These are phyloP conservation scores for Glyptemys insculpta DNA, from an alignment of 2,797 vertebrate genomes.

Conservation along the genomic window DNA sequence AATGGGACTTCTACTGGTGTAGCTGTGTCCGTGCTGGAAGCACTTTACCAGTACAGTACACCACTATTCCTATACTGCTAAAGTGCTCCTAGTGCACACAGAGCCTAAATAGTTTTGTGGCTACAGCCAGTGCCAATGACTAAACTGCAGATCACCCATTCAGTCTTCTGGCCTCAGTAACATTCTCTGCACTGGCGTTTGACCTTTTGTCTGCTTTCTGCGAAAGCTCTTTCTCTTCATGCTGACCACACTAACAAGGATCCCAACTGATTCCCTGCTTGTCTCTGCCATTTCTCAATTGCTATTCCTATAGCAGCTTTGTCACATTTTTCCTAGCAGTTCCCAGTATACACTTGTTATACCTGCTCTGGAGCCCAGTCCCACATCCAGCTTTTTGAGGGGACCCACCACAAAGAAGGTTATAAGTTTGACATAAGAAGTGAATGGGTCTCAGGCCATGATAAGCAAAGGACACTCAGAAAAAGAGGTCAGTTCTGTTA, in stretches of 20 bases:
- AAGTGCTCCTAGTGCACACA: neutral
- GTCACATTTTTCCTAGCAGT: neutral
- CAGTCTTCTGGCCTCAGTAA: neutral
- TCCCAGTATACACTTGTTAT: neutral
- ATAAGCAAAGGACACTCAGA: neutral
- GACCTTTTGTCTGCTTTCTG: accelerated
- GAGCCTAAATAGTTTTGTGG: neutral
- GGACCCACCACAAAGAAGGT: neutral
- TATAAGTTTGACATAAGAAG: neutral
- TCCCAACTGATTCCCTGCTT: neutral
- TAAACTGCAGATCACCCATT: conserved; percentile 33
- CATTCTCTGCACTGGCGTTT: conserved; percentile 38
- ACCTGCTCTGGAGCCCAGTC: neutral
- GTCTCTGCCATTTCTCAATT: conserved; percentile 21
- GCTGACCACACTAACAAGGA: conserved; percentile 1
- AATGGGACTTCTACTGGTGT: no score
- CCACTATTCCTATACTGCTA: neutral
- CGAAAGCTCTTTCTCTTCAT: neutral
- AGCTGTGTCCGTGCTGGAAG: neutral
- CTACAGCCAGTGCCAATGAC: neutral
- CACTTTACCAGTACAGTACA: neutral
- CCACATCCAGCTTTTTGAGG: neutral
- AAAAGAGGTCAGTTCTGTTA: neutral
- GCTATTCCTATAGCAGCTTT: neutral
- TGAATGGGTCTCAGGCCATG: neutral